phyloP scores from a whole-genome alignment of 1,140 invertebrate genomes.

The Megalopta genalis region DNA sequence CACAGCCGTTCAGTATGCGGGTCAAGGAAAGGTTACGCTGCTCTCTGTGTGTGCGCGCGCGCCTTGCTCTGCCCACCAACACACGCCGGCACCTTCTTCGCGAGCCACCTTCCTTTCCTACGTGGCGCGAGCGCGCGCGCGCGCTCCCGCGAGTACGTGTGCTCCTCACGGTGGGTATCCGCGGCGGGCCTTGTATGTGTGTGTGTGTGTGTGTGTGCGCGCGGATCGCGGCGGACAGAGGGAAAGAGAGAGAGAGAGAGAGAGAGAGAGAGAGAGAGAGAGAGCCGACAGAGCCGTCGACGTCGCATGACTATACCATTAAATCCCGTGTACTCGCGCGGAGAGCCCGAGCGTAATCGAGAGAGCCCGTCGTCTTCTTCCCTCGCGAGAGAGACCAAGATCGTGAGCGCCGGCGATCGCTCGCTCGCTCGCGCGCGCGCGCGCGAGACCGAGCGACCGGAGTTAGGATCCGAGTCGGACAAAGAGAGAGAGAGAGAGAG shows the following conservation, averaged over 20 bases:
- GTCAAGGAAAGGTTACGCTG: slow-evolving; percentile 80
- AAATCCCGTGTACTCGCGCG: slow-evolving; percentile 64
- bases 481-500: too few relatives aligned
- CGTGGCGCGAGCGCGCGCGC: too few relatives aligned
- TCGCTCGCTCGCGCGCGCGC: too few relatives aligned
- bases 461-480: background rate
- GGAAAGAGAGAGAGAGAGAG: slow-evolving; percentile 23
- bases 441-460: background rate
- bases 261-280: too few relatives aligned
- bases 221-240: slow-evolving; percentile 12
- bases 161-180: too few relatives aligned
- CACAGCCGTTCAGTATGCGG: slow-evolving; percentile 80
- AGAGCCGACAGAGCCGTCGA: slow-evolving; percentile 51
- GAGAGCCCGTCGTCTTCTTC: slow-evolving; percentile 6
- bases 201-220: too few relatives aligned
- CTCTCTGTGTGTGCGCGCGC: slow-evolving; percentile 66
- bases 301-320: slow-evolving; percentile 74
- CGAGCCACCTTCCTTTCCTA: background rate
- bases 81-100: slow-evolving; percentile 54
- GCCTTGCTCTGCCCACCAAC: slow-evolving; percentile 71
- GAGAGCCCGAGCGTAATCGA: slow-evolving; percentile 29
- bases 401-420: too few relatives aligned
- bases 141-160: too few relatives aligned
- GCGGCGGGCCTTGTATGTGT: too few relatives aligned
- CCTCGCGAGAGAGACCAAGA: too few relatives aligned